Percentiles rank a stretch among this genome's conserved stretches.
phyloP scores from a whole-genome alignment of 2,113 vertebrate species.

The Galbula dea region DNA sequence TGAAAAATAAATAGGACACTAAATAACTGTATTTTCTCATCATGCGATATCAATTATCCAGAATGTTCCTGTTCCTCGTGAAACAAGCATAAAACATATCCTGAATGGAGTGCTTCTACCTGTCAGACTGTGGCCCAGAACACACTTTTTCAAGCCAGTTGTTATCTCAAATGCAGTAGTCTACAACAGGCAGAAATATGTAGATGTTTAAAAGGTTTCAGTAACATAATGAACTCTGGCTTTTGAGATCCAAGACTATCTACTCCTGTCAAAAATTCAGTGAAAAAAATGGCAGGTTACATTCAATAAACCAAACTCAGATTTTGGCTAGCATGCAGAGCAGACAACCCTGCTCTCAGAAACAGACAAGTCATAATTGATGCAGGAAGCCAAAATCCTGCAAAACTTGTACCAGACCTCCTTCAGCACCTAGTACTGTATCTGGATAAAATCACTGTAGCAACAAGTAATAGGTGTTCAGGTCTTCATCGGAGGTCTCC shows the following conservation, averaged over 20 bases:
- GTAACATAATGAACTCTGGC: not conserved
- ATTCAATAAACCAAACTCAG: not conserved
- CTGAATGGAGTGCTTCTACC: not conserved
- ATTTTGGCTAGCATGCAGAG: not conserved
- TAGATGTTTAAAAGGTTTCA: not conserved
- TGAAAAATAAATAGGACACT: not conserved
- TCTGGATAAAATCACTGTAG: not conserved
- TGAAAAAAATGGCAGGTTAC: not conserved
- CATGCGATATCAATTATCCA: conserved; percentile 32
- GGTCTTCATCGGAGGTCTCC: not conserved
- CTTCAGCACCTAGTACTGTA: not conserved
- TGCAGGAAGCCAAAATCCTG: not conserved
- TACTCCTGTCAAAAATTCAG: not conserved
- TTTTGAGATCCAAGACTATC: not conserved
- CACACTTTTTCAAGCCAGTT: not conserved
- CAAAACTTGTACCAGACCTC: not conserved
- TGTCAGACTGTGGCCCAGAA: not conserved
- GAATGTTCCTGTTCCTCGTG: conserved; percentile 2
- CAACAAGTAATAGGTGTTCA: not conserved
- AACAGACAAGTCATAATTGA: fast-evolving
- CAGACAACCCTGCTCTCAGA: not conserved
- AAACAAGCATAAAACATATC: not conserved
- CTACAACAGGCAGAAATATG: not conserved
- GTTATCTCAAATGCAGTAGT: not conserved
- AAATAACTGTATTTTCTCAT: not conserved